Conservation (phyloP, 2,797 vertebrate genomes). For the Enteromius thamalakanensis region DNA sequence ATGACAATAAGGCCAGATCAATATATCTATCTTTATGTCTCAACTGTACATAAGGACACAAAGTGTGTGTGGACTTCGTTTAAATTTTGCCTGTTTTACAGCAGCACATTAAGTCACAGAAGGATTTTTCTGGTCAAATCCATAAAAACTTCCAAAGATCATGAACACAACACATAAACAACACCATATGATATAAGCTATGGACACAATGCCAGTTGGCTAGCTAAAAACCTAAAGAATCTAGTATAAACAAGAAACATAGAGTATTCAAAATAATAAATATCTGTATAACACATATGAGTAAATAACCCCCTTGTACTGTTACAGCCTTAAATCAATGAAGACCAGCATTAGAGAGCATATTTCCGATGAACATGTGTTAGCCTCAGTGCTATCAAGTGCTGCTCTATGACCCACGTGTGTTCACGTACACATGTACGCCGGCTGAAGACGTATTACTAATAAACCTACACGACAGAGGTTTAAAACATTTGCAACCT, state of each 20-base stretch:
- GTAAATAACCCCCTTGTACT: background rate
- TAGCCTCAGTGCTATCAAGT: constrained; percentile 34
- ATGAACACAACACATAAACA: background rate
- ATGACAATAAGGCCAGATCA: background rate
- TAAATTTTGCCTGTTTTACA: background rate
- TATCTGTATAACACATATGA: background rate
- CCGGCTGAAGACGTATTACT: background rate
- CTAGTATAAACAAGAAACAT: background rate
- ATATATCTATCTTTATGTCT: background rate
- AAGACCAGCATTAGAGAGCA: background rate
- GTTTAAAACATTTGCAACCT: background rate
- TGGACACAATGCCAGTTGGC: background rate
- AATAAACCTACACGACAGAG: background rate
- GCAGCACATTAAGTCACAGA: background rate
- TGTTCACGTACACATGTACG: constrained; percentile 27
- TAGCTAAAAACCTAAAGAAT: background rate
- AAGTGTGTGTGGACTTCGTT: background rate
- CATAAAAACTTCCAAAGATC: background rate
- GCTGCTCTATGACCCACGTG: constrained; percentile 37
- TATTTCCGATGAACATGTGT: background rate
- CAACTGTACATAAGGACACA: background rate
- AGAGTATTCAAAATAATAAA: background rate
- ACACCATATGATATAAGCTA: background rate
- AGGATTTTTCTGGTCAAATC: background rate
- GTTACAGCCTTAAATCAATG: background rate